Evolutionary conservation across 2,888 invertebrate genomes (phyloP), one percentile per base, ranked within the genome.

Genomic region (Eilema griseolum): DNA sequence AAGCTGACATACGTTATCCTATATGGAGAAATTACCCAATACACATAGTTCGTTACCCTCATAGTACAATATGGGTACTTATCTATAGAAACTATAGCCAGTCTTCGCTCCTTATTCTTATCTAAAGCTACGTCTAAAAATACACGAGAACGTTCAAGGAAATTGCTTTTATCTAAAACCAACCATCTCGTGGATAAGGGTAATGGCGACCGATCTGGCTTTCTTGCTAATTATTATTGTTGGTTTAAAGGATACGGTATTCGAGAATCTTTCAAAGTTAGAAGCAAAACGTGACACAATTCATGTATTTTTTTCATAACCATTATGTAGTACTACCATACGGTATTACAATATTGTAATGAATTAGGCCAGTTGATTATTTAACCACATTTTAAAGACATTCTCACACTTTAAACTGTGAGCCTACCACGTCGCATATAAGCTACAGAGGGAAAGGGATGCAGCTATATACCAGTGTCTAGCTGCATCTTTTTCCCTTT

Each of bases 151-250:
- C 73, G 70, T 71, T 69, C 71, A 61, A 66, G 80, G 83, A 80
- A 80, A 80, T 80, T 80, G 80, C 73, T 82, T 82, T 80, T 80
- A 80, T 80, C 80, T 80, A 31, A 71, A 77, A 75, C 62, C 75
- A 65, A 37, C 66, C 26, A 79, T 82, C 81, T 80, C 26, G 52
- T 12, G 72, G 83, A 83, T 84, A 80, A 81, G 66, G 33, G 12
- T 65, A 77, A 82, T 72, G 80, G 52, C 11, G 56, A 62, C 59
- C 23, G 64, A 80, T 79, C 60, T 70, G 59, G 60, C 26, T 64
- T 28, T 31, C 46, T 46, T 24, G 31, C 41, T 68, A 68, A 68
- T 68, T 68, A 68, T 62, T 52, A 28, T 62, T 24, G 11, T 62
- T 26, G 2, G 37, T 24, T 37, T 62, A 26, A 26, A 62, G n/a